Conservation (phyloP, 2,888 invertebrate species). For the Chaetoderma sp. region DNA sequence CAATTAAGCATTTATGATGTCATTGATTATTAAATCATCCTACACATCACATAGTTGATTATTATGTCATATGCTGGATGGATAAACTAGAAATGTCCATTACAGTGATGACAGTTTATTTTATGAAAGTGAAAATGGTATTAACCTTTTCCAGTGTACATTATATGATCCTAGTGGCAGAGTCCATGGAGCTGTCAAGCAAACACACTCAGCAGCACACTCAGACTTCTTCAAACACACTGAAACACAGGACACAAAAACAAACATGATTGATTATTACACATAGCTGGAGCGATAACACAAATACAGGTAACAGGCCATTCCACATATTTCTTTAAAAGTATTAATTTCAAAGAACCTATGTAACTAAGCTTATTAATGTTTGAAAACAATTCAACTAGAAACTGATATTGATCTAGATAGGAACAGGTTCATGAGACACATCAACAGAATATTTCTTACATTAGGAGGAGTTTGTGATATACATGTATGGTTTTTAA, state of each 20-base stretch:
- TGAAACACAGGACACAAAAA: conserved; percentile 34
- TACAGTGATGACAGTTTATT: too few relatives aligned
- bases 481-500: too few relatives aligned
- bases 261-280: neutral
- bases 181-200: conserved; percentile 55
- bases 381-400: neutral
- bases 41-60: too few relatives aligned
- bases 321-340: too few relatives aligned
- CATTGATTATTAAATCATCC: too few relatives aligned
- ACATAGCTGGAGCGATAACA: neutral
- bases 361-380: neutral
- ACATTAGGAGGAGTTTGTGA: too few relatives aligned
- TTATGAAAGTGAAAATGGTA: too few relatives aligned
- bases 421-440: neutral
- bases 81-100: too few relatives aligned
- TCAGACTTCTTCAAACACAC: conserved; percentile 63
- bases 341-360: neutral
- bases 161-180: conserved; percentile 64
- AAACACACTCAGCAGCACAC: conserved; percentile 66
- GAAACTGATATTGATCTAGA: neutral
- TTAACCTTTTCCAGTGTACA: conserved; percentile 68
- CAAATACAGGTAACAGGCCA: too few relatives aligned
- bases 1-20: too few relatives aligned
- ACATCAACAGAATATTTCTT: too few relatives aligned
- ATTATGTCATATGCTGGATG: too few relatives aligned